phyloP scores from a whole-genome alignment of 2,113 vertebrate species.

The Dryoscopus gambensis region DNA sequence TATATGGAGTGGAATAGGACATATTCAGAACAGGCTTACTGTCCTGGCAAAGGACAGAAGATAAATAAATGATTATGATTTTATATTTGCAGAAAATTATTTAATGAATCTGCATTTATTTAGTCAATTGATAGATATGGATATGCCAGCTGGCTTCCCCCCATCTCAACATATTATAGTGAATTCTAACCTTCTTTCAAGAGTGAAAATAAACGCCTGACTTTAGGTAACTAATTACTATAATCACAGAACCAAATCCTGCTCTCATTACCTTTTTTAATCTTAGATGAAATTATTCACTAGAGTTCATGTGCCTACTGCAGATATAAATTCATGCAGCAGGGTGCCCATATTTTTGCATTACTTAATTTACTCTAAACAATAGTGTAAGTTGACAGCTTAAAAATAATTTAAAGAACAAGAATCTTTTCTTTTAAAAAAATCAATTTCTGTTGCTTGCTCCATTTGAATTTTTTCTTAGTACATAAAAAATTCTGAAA shows the following conservation, averaged over 20 bases:
- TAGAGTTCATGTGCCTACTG: neutral
- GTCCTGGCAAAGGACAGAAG: neutral
- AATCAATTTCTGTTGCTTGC: neutral
- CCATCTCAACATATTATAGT: neutral
- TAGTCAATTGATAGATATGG: neutral
- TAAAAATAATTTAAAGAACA: neutral
- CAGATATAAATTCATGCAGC: neutral
- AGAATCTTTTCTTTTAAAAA: neutral
- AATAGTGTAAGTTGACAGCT: neutral
- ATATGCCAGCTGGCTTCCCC: constrained; percentile 15
- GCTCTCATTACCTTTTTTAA: neutral
- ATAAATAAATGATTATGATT: constrained; percentile 4
- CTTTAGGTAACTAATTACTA: constrained; percentile 30
- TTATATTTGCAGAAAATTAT: constrained; percentile 1
- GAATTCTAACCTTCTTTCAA: neutral
- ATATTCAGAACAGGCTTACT: neutral
- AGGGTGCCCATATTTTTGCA: neutral
- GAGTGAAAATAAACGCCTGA: neutral
- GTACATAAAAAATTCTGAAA: neutral
- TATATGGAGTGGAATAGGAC: neutral
- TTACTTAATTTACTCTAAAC: constrained; percentile 11
- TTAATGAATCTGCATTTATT: constrained; percentile 24
- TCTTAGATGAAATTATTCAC: neutral
- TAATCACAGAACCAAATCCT: constrained; percentile 17
- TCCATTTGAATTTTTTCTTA: neutral